These are phyloP conservation scores for Rugalucina vietnamica DNA, from an alignment of 2,888 invertebrate genomes.

Conservation along the genomic window DNA sequence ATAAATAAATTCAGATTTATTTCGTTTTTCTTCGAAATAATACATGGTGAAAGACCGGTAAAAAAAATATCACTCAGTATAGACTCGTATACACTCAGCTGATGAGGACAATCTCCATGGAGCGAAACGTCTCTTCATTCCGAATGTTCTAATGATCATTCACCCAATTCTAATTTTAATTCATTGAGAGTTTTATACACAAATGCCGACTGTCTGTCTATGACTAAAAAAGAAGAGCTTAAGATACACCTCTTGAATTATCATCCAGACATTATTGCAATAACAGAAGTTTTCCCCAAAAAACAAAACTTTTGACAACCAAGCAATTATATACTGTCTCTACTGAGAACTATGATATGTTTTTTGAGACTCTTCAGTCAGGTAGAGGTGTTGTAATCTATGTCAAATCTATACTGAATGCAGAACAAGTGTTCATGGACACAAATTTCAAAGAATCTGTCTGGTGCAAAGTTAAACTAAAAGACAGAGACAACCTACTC, in stretches of 20 bases:
- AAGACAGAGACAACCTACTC: neutral
- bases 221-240: neutral
- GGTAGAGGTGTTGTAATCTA: neutral
- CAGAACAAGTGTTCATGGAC: neutral
- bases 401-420: neutral
- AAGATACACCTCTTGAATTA: too few species aligned
- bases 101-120: too few species aligned
- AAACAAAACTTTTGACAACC: neutral
- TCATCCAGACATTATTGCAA: too few species aligned
- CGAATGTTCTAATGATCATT: too few species aligned
- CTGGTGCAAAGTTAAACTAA: neutral
- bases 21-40: too few species aligned
- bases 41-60: too few species aligned
- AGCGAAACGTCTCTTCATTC: too few species aligned
- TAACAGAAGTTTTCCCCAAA: neutral
- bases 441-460: conserved; percentile 4
- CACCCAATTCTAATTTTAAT: neutral
- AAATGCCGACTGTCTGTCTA: neutral
- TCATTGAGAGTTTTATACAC: neutral
- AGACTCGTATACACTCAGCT: too few species aligned
- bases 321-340: neutral
- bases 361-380: neutral
- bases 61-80: too few species aligned
- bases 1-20: too few species aligned
- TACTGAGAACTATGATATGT: neutral